Conservation (phyloP, 2,113 vertebrate genomes). For the Taurulus bubalis region DNA sequence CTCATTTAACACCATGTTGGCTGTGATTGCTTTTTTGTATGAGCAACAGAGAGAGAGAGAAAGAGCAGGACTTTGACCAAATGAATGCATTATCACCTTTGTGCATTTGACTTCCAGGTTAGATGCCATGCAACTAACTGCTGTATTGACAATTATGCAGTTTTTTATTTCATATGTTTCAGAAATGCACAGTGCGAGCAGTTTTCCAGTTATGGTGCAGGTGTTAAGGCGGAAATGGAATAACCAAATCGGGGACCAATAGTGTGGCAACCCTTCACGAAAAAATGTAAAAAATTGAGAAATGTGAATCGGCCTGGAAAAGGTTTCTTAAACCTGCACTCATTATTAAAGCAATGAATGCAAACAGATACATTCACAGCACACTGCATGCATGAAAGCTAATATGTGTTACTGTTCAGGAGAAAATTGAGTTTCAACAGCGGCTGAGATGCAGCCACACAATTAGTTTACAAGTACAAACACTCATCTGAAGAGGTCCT, state of each 20-base stretch:
- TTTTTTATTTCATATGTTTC: conserved; percentile 31
- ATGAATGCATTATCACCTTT: conserved; percentile 17
- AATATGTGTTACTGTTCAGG: conserved; percentile 35
- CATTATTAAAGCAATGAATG: not conserved
- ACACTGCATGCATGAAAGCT: conserved; percentile 23
- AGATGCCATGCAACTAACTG: conserved; percentile 17
- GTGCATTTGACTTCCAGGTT: conserved; percentile 29
- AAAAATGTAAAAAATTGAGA: not conserved
- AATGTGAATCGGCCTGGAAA: not conserved
- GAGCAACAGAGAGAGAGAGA: not conserved
- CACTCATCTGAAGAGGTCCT: conserved; percentile 51
- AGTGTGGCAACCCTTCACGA: not conserved
- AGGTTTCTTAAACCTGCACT: not conserved
- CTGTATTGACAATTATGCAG: conserved; percentile 26
- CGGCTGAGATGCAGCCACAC: conserved; percentile 35
- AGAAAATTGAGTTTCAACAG: conserved; percentile 63
- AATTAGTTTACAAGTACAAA: conserved; percentile 52
- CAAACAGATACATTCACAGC: not conserved
- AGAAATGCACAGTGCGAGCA: conserved; percentile 3
- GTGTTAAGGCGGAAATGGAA: not conserved
- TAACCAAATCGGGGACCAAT: not conserved
- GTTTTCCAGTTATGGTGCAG: not conserved
- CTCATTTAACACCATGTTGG: conserved; percentile 17
- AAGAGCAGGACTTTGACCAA: conserved; percentile 4
- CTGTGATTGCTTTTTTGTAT: conserved; percentile 21